Evolutionary conservation across 2,888 invertebrate species (phyloP).

Genomic region (Icerya purchasi): DNA sequence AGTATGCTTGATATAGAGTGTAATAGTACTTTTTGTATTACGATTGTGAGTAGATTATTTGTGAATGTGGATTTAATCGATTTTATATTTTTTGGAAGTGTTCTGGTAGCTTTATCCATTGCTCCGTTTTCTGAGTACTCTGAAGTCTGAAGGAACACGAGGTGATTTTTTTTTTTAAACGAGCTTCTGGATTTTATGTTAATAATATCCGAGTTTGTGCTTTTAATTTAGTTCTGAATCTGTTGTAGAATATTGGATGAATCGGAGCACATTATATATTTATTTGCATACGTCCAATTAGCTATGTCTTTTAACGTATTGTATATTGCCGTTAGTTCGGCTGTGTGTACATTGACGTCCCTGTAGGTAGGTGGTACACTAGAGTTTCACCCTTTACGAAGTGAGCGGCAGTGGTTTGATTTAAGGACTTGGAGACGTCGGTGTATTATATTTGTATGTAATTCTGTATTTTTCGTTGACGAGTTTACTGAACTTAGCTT

Average conservation of each 20-base stretch:
- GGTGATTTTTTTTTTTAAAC: not conserved
- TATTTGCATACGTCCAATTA: not conserved
- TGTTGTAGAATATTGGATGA: not conserved
- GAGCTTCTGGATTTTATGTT: not conserved
- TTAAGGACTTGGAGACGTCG: not conserved
- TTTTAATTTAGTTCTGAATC: not conserved
- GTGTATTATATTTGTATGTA: not conserved
- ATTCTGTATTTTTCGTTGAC: not conserved
- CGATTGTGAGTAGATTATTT: too few relatives aligned
- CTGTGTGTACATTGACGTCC: not conserved
- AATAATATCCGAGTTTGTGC: not conserved
- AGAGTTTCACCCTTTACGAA: not conserved
- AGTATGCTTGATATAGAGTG: too few relatives aligned
- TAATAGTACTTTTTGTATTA: too few relatives aligned
- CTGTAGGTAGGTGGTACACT: not conserved
- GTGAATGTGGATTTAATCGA: too few relatives aligned
- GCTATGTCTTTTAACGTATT: not conserved
- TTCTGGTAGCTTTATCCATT: too few relatives aligned
- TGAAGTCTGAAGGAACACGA: too few relatives aligned
- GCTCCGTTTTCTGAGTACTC: too few relatives aligned
- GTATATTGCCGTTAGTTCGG: not conserved
- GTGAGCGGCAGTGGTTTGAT: not conserved
- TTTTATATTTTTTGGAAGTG: too few relatives aligned
- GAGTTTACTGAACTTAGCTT: not conserved
- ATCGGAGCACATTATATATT: not conserved